Evolutionary conservation across 2,888 invertebrate genomes (phyloP).

Genomic region (Copidosoma aretas): DNA sequence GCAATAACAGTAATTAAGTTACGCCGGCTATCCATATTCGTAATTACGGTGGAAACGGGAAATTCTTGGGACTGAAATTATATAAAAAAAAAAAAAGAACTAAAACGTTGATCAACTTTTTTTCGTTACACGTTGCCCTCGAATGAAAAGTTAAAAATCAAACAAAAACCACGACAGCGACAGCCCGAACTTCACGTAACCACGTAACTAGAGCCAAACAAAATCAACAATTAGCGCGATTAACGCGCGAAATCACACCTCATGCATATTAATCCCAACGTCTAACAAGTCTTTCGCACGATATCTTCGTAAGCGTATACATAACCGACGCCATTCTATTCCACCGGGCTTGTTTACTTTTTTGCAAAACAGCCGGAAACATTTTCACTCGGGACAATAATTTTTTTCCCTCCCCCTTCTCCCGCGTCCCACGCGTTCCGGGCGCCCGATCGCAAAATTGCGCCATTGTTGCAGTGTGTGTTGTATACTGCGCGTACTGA

Average conservation of each 20-base stretch:
- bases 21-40: too few species aligned
- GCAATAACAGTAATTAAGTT: slow-evolving; percentile 11
- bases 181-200: background rate
- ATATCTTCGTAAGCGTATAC: too few species aligned
- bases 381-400: slow-evolving; percentile 10
- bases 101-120: too few species aligned
- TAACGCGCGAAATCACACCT: background rate
- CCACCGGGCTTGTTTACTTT: too few species aligned
- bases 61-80: slow-evolving; percentile 5
- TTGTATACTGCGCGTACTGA: too few species aligned
- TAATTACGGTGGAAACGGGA: slow-evolving; percentile 17
- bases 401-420: background rate
- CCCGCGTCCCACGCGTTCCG: background rate
- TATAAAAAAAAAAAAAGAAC: too few species aligned
- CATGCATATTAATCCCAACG: slow-evolving; percentile 24
- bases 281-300: background rate
- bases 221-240: background rate
- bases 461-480: slow-evolving; percentile 38
- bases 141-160: too few species aligned
- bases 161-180: too few species aligned
- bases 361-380: slow-evolving; percentile 29
- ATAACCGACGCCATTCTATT: too few species aligned
- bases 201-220: slow-evolving; percentile 1
- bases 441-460: slow-evolving; percentile 38
- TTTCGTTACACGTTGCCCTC: too few species aligned